Conservation (phyloP, 2,113 vertebrate species). For the Dromiciops gliroides region DNA sequence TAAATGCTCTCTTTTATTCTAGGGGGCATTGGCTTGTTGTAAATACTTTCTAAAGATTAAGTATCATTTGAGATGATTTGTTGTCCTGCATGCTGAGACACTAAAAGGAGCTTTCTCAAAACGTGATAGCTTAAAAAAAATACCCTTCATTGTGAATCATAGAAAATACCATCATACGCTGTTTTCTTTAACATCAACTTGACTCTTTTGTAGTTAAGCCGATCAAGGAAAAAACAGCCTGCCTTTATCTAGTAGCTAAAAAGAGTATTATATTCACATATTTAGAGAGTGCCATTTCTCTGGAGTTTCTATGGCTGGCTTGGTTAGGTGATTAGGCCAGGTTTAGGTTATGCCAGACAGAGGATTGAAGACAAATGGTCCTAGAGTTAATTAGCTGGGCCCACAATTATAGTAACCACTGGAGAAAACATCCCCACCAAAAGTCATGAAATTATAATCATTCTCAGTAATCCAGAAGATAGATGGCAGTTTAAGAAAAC, state of each 20-base stretch:
- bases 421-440: neutral
- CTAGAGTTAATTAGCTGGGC: conserved; percentile 30
- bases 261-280: neutral
- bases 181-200: conserved; percentile 24
- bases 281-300: neutral
- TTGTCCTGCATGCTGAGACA: conserved; percentile 69
- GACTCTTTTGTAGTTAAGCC: neutral
- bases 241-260: neutral
- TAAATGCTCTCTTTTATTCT: conserved; percentile 76
- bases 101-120: conserved; percentile 48
- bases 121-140: conserved; percentile 20
- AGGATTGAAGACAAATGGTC: neutral
- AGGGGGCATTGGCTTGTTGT: conserved; percentile 74
- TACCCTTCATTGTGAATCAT: conserved; percentile 40
- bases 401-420: conserved; percentile 16
- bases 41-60: conserved; percentile 81
- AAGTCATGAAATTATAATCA: conserved; percentile 14
- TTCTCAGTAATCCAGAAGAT: conserved; percentile 12
- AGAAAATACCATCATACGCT: conserved; percentile 37
- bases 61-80: conserved; percentile 72
- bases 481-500: neutral
- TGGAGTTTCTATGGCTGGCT: neutral
- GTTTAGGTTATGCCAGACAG: neutral
- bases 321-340: neutral
- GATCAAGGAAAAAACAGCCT: neutral